Evolutionary conservation across 2,888 invertebrate species (phyloP).

Genomic region (Thumatha senex): DNA sequence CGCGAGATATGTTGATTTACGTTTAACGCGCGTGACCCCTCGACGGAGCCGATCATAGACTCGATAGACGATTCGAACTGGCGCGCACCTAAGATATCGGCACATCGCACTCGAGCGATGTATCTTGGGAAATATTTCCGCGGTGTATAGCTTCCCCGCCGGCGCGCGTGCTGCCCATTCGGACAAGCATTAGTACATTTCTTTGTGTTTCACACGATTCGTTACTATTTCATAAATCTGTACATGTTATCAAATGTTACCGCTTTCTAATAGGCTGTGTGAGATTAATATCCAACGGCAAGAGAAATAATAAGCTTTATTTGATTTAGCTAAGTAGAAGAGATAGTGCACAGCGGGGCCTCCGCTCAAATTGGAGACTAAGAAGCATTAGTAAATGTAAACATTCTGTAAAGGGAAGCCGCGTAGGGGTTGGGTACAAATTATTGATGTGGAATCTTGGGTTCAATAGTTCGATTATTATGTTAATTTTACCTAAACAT

Average conservation of each 20-base stretch:
- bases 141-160: constrained; percentile 55
- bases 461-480: not conserved
- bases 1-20: constrained; percentile 83
- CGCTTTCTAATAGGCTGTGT: constrained; percentile 15
- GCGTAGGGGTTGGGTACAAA: not conserved
- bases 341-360: constrained; percentile 1
- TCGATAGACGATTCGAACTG: constrained; percentile 80
- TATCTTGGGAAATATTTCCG: constrained; percentile 80
- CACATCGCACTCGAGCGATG: constrained; percentile 80
- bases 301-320: constrained; percentile 10
- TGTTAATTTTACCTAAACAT: not conserved
- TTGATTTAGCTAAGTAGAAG: constrained; percentile 5
- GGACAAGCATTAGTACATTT: constrained; percentile 71
- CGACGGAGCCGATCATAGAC: constrained; percentile 78
- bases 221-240: constrained; percentile 24
- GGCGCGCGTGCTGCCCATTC: constrained; percentile 42
- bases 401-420: not conserved
- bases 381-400: not conserved
- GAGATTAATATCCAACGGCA: constrained; percentile 19
- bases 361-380: constrained; percentile 1
- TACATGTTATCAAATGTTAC: constrained; percentile 25
- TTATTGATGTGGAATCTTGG: not conserved
- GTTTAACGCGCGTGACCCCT: constrained; percentile 82
- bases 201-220: constrained; percentile 71
- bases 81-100: constrained; percentile 74